Base-by-base conservation (phyloP, 2,113 vertebrate genomes). In the Coracopsis vasa region DNA sequence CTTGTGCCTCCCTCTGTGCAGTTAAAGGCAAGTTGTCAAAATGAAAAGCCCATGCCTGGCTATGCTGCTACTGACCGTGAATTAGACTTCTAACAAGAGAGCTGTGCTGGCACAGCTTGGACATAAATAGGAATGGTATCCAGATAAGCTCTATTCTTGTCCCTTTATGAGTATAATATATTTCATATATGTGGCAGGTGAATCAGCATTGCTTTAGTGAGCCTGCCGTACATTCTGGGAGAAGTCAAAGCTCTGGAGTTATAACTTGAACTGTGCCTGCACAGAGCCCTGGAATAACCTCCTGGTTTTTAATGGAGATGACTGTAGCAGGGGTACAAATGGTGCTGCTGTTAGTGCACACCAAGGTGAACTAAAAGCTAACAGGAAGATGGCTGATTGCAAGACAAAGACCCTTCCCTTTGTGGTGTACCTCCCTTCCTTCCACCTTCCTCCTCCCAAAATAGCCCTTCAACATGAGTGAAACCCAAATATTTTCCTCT, bases 311-410 rank as follows among this genome's bases (percentile, higher is more conserved):
- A 54, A 44, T 51, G 53, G 61, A 28, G 72, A 18, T 67, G 80
- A 74, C 60, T 75, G 47, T 31, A 84, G 47, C 23, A 56, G 83
- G 88, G 73, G 28, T 47, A 74, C 39, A 73, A 90, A 60, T 50
- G 64, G 27, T 77, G 37, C 75, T 13, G 25, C 41, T 51, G 13
- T 29, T 42, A 74, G 61, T 0, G 1, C 60, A 61, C 83, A 91
- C 60, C 88, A 80, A 80, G 92, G 82, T 93, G 47, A 92, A 65
- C 44, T 45, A 28, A 86, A 50, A 94, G 86, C 69, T 75, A 69
- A 96, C 96, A 97, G 96, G 96, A 97, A 97, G 80, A 53, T 89
- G 69, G 73, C 86, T 96, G 88, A 95, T 92, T 95, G 83, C 80
- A 72, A 87, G 91, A 95, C 92, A 95, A 95, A 94, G 94, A 92